Evolutionary conservation across 2,888 invertebrate genomes (phyloP).

Genomic region (Germaria angustata): DNA sequence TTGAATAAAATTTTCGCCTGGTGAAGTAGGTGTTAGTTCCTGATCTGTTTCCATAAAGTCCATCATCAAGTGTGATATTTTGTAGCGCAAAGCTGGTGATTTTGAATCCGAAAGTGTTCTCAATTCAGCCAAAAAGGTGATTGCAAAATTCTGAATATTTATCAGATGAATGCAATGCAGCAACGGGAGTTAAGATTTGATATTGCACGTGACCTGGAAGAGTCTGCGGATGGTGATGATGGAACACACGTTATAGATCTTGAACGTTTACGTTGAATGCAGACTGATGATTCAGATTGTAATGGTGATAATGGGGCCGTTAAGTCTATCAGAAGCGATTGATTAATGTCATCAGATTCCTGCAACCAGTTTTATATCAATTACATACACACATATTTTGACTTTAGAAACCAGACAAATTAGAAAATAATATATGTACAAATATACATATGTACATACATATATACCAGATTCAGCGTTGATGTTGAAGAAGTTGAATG

Average conservation of each 20-base stretch:
- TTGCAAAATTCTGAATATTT: slow-evolving; percentile 7
- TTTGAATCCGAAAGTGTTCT: neutral
- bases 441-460: too few relatives aligned
- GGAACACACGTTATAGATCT: too few relatives aligned
- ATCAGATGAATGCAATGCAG: neutral
- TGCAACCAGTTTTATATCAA: neutral
- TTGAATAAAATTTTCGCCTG: neutral
- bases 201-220: neutral
- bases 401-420: too few relatives aligned
- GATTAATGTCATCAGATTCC: neutral
- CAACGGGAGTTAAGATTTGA: neutral
- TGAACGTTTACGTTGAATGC: too few relatives aligned
- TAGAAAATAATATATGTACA: neutral
- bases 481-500: too few relatives aligned
- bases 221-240: neutral
- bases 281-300: neutral
- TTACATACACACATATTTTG: too few relatives aligned
- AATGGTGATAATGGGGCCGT: neutral
- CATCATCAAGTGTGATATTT: slow-evolving; percentile 26
- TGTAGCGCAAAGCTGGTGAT: neutral
- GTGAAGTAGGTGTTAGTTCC: neutral
- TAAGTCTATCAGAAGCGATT: neutral
- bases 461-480: neutral
- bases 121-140: slow-evolving; percentile 9
- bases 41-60: slow-evolving; percentile 1